These are phyloP conservation scores for Ictidomys tridecemlineatus DNA, from an alignment of 2,113 vertebrate genomes.

Conservation along the genomic window DNA sequence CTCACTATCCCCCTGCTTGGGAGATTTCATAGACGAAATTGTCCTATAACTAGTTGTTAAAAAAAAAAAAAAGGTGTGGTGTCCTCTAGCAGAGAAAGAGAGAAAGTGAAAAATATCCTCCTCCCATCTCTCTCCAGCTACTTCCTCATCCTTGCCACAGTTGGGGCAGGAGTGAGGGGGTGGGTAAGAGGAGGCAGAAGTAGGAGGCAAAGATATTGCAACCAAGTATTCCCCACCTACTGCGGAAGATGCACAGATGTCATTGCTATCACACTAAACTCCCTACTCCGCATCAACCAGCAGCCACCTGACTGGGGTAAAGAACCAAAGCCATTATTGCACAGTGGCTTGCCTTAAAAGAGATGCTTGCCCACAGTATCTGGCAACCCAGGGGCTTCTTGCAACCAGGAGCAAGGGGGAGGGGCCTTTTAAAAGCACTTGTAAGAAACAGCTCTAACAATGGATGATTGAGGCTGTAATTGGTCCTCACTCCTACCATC, in stretches of 20 bases:
- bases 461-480: constrained; percentile 66
- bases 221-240: background rate
- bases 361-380: background rate
- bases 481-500: constrained; percentile 13
- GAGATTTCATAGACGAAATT: background rate
- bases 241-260: background rate
- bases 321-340: background rate
- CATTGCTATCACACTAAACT: background rate
- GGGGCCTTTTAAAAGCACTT: background rate
- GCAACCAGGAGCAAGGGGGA: background rate
- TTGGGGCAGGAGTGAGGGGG: too few relatives aligned
- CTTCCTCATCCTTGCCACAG: background rate
- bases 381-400: background rate
- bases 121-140: background rate
- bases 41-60: constrained; percentile 38
- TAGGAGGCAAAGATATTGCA: background rate
- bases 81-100: constrained; percentile 1
- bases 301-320: background rate
- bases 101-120: background rate
- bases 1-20: background rate
- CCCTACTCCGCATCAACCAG: background rate
- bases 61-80: background rate
- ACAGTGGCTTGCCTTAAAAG: background rate
- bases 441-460: constrained; percentile 53
- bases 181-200: background rate